phyloP scores from a whole-genome alignment of 2,797 vertebrate species.

The Chanos chanos region DNA sequence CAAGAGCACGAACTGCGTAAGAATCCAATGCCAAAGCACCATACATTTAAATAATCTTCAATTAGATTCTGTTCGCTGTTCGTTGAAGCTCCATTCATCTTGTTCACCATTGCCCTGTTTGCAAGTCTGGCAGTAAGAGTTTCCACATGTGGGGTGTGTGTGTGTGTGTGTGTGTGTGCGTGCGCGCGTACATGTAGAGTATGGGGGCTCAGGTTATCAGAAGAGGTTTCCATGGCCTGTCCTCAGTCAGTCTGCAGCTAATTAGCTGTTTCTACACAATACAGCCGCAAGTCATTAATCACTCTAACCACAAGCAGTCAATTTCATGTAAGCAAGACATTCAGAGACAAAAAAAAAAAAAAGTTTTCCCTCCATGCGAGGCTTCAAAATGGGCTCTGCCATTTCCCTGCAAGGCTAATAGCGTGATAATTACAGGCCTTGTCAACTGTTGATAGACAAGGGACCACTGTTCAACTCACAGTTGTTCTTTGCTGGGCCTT shows the following conservation, averaged over 20 bases:
- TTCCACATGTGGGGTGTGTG: slow-evolving; percentile 71
- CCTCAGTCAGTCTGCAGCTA: slow-evolving; percentile 94
- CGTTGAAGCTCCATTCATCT: slow-evolving; percentile 75
- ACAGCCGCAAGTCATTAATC: slow-evolving; percentile 89
- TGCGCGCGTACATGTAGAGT: slow-evolving; percentile 39
- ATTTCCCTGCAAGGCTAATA: slow-evolving; percentile 71
- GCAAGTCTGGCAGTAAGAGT: slow-evolving; percentile 73
- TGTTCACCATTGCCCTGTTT: slow-evolving; percentile 73
- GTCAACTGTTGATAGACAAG: slow-evolving; percentile 74
- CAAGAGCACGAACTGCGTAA: slow-evolving; percentile 64
- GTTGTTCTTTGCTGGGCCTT: slow-evolving; percentile 59
- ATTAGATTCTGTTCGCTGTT: slow-evolving; percentile 78
- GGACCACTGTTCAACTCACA: slow-evolving; percentile 74
- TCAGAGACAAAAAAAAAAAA: slow-evolving; percentile 73
- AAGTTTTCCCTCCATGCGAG: slow-evolving; percentile 76
- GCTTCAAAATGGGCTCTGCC: slow-evolving; percentile 44
- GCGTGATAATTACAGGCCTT: slow-evolving; percentile 78
- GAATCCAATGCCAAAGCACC: slow-evolving; percentile 71
- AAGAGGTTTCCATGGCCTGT: slow-evolving; percentile 82
- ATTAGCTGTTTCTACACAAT: slow-evolving; percentile 87
- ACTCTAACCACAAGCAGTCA: slow-evolving; percentile 70
- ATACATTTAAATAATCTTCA: slow-evolving; percentile 79
- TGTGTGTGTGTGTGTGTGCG: slow-evolving; percentile 32
- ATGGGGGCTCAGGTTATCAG: slow-evolving; percentile 79
- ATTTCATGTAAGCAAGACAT: slow-evolving; percentile 69